phyloP scores from a whole-genome alignment of 2,113 vertebrate species.

The Silurus glanis region DNA sequence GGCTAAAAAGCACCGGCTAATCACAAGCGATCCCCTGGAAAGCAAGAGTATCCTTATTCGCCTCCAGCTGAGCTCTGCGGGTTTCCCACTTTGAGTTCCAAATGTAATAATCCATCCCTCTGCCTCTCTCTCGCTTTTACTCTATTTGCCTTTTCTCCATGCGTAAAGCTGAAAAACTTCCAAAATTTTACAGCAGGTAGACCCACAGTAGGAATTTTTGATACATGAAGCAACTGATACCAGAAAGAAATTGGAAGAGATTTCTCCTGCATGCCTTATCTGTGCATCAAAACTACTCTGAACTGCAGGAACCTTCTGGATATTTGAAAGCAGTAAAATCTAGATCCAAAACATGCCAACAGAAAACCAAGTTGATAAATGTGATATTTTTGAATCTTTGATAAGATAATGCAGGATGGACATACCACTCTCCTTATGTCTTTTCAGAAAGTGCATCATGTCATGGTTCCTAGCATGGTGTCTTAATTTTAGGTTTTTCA shows the following conservation, averaged over 20 bases:
- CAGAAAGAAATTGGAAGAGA: not conserved
- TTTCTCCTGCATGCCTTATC: not conserved
- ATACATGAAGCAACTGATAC: not conserved
- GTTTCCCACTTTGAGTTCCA: constrained; percentile 32
- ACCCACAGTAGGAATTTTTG: constrained; percentile 8
- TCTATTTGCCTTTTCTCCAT: not conserved
- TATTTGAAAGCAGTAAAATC: not conserved
- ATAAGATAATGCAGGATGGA: not conserved
- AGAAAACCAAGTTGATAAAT: not conserved
- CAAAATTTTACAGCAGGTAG: not conserved
- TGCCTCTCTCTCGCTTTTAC: constrained; percentile 7
- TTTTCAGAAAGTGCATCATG: too few species aligned
- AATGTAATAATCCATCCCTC: constrained; percentile 37
- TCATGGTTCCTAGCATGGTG: too few species aligned
- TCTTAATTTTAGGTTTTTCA: too few species aligned
- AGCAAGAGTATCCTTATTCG: not conserved
- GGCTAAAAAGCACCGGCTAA: not conserved
- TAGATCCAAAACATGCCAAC: not conserved
- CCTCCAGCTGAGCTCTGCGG: constrained; percentile 25
- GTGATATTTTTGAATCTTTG: not conserved
- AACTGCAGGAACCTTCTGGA: not conserved
- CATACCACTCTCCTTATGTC: not conserved
- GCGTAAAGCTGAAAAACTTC: not conserved
- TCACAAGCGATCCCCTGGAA: constrained; percentile 16
- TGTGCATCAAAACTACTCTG: not conserved